phyloP scores from a whole-genome alignment of 2,113 vertebrate genomes.

The Oostethus manadensis region DNA sequence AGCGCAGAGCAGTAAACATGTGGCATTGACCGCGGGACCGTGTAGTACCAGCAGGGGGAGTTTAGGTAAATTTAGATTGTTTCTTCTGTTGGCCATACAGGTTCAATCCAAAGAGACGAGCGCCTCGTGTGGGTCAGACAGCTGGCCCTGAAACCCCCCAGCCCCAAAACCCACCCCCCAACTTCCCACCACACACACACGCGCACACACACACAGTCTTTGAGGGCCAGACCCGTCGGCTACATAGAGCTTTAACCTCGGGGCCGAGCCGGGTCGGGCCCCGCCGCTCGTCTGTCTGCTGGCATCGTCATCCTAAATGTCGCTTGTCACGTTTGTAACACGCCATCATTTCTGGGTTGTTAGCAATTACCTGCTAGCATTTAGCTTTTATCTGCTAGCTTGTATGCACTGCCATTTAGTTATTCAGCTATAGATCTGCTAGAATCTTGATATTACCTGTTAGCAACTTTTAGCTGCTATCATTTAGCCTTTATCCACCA shows the following conservation, averaged over 20 bases:
- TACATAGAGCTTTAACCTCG: constrained; percentile 44
- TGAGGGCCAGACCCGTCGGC: constrained; percentile 47
- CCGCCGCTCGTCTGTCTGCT: constrained; percentile 15
- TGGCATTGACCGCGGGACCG: neutral
- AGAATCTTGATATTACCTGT: too few species aligned
- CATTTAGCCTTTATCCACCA: too few species aligned
- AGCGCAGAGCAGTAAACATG: too few species aligned
- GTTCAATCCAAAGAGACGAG: neutral
- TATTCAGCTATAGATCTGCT: too few species aligned
- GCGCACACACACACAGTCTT: neutral
- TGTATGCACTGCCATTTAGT: too few species aligned
- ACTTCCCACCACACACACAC: neutral
- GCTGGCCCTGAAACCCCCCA: constrained; percentile 21
- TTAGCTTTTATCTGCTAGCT: neutral
- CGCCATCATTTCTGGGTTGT: too few species aligned
- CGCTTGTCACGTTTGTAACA: neutral
- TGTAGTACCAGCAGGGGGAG: neutral
- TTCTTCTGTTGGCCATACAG: neutral
- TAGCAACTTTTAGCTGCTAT: too few species aligned
- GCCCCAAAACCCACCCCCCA: neutral
- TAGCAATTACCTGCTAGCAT: too few species aligned
- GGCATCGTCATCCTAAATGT: neutral
- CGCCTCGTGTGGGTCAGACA: constrained; percentile 24
- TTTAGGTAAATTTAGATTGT: neutral
- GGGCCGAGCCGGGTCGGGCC: constrained; percentile 5